A percentile compares a stretch with the other conserved stretches of the same genome.
These are phyloP conservation scores for Drosophila tanythrix DNA, from an alignment of 2,888 invertebrate genomes.

Conservation along the genomic window DNA sequence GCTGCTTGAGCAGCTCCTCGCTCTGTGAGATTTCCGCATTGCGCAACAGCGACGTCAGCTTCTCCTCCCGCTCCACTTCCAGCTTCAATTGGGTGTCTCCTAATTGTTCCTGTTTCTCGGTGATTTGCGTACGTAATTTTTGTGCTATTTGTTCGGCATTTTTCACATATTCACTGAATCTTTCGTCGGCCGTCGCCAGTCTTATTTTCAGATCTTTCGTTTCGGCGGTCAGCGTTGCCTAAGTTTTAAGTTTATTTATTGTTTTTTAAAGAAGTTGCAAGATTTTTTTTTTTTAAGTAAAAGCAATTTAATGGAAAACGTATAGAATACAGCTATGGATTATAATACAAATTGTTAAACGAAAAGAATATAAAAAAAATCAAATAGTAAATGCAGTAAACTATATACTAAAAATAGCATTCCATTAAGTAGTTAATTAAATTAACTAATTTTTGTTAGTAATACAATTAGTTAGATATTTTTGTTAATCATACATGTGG, in stretches of 20 bases:
- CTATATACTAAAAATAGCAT: slow-evolving; percentile 18
- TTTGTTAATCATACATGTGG: slow-evolving; percentile 15
- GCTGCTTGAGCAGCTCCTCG: slow-evolving; percentile 90
- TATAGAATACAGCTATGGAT: slow-evolving; percentile 10
- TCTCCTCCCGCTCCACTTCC: slow-evolving; percentile 89
- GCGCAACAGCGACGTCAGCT: slow-evolving; percentile 90
- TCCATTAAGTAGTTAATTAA: slow-evolving; percentile 15
- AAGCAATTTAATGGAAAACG: slow-evolving; percentile 39
- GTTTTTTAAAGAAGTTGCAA: slow-evolving; percentile 35
- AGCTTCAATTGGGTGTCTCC: slow-evolving; percentile 70
- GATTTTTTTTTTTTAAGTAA: slow-evolving; percentile 12
- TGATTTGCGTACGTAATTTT: slow-evolving; percentile 77
- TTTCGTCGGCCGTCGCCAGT: slow-evolving; percentile 82
- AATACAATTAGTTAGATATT: slow-evolving; percentile 17
- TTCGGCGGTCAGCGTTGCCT: slow-evolving; percentile 82
- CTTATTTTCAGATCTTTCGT: slow-evolving; percentile 81
- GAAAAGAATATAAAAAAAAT: slow-evolving; percentile 2
- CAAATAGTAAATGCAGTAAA: slow-evolving; percentile 18
- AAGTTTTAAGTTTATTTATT: slow-evolving; percentile 40
- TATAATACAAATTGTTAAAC: slow-evolving; percentile 29
- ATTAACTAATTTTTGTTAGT: slow-evolving; percentile 44
- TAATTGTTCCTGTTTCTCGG: slow-evolving; percentile 78
- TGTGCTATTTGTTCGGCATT: slow-evolving; percentile 82
- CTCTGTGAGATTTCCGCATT: slow-evolving; percentile 94
- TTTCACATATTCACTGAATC: slow-evolving; percentile 83